Percentiles rank a stretch among this genome's conserved stretches.
These are phyloP conservation scores for Papilio elwesi DNA, from an alignment of 2,888 invertebrate species.

Conservation along the genomic window DNA sequence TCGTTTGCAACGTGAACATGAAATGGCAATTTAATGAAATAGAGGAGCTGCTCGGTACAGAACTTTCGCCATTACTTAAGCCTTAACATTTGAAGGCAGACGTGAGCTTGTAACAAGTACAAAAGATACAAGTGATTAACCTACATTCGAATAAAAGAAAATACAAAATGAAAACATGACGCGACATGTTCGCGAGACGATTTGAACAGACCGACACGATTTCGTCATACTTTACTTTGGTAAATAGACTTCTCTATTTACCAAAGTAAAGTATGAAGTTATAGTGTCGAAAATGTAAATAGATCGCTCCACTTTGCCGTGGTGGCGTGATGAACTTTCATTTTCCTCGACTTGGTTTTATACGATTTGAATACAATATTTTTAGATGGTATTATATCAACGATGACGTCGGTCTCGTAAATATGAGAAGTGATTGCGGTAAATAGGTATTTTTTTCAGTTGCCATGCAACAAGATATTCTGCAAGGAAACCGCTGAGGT, in stretches of 20 bases:
- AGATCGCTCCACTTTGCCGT: conserved; percentile 3
- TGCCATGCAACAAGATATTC: conserved; percentile 81
- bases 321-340: conserved; percentile 22
- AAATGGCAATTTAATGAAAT: conserved; percentile 17
- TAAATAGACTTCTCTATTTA: conserved; percentile 6
- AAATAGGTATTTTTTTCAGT: conserved; percentile 60
- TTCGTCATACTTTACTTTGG: neutral
- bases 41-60: conserved; percentile 8
- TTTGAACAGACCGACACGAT: conserved; percentile 21
- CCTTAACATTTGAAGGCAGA: conserved; percentile 44
- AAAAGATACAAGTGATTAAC: conserved; percentile 53
- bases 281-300: conserved; percentile 19
- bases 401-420: conserved; percentile 16
- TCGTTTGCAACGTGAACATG: conserved; percentile 8
- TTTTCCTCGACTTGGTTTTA: conserved; percentile 16
- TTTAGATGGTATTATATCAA: conserved; percentile 3
- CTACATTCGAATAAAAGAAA: conserved; percentile 46
- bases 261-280: conserved; percentile 1
- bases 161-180: conserved; percentile 41
- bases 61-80: conserved; percentile 26
- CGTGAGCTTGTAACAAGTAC: conserved; percentile 44
- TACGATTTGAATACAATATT: conserved; percentile 20
- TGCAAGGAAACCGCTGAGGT: conserved; percentile 76
- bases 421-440: conserved; percentile 44
- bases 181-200: conserved; percentile 33